A percentile compares a stretch with the other conserved stretches of the same genome.
phyloP scores from a whole-genome alignment of 1,140 invertebrate species.

The Mercenaria mercenaria region DNA sequence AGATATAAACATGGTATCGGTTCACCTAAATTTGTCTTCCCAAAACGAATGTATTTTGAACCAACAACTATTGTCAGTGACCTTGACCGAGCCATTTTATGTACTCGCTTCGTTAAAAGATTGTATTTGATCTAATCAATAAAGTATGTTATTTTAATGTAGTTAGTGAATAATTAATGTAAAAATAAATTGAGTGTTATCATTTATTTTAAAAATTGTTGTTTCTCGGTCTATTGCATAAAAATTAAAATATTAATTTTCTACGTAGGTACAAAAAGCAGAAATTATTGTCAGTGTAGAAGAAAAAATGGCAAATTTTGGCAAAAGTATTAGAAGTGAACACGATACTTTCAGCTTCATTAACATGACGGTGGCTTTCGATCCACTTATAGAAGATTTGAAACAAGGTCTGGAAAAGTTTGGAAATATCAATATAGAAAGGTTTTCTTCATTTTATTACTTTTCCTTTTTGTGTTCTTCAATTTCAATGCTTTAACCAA shows the following conservation, averaged over 20 bases:
- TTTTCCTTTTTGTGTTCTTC: too few relatives aligned
- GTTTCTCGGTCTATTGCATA: too few relatives aligned
- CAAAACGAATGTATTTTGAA: too few relatives aligned
- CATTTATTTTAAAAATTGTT: too few relatives aligned
- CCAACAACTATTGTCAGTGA: too few relatives aligned
- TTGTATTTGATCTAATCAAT: too few relatives aligned
- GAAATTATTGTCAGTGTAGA: constrained; percentile 48
- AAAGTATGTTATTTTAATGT: too few relatives aligned
- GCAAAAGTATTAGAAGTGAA: constrained; percentile 32
- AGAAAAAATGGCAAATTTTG: constrained; percentile 31
- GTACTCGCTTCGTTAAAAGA: too few relatives aligned
- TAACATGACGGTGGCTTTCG: background rate
- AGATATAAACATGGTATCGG: constrained; percentile 17
- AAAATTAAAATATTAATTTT: background rate
- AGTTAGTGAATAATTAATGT: too few relatives aligned
- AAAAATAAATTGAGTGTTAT: too few relatives aligned
- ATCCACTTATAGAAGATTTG: constrained; percentile 34
- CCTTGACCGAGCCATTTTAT: too few relatives aligned
- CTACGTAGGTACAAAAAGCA: constrained; percentile 58
- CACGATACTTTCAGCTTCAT: background rate
- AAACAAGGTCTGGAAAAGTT: background rate
- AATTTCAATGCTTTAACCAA: too few relatives aligned
- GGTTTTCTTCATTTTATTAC: background rate
- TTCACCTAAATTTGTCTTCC: background rate
- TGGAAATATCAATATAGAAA: constrained; percentile 39